Percentiles rank a stretch among this genome's conserved stretches.
These are phyloP conservation scores for Napeogenes sylphis DNA, from an alignment of 2,888 invertebrate genomes.

Conservation along the genomic window DNA sequence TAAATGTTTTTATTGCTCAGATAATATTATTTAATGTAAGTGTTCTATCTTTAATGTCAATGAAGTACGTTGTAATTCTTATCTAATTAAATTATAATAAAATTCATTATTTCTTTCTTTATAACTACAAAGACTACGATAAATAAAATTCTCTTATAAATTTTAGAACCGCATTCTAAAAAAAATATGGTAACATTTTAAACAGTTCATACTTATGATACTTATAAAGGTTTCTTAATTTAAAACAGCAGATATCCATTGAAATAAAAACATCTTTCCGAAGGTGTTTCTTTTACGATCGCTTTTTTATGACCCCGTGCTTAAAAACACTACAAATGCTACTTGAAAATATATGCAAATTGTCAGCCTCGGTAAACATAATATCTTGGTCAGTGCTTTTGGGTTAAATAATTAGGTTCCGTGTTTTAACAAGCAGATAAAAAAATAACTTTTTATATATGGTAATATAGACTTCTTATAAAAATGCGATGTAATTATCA, in stretches of 20 bases:
- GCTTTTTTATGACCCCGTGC: conserved; percentile 56
- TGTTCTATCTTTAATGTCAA: conserved; percentile 33
- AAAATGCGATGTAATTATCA: no score
- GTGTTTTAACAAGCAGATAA: neutral
- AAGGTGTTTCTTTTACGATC: conserved; percentile 69
- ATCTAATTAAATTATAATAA: conserved; percentile 56
- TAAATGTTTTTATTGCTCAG: conserved; percentile 27
- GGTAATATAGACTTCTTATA: no score
- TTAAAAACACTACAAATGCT: conserved; percentile 49
- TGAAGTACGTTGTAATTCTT: conserved; percentile 49
- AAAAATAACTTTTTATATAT: no score
- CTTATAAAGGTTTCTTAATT: conserved; percentile 16
- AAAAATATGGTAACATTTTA: conserved; percentile 10
- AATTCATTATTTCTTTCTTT: conserved; percentile 27
- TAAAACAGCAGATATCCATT: conserved; percentile 21
- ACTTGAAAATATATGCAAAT: conserved; percentile 69
- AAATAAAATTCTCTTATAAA: neutral
- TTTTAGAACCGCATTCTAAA: conserved; percentile 10
- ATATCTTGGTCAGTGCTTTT: conserved; percentile 15
- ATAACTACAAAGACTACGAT: neutral
- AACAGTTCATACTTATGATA: conserved; percentile 6
- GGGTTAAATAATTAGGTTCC: neutral
- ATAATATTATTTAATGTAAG: conserved; percentile 20
- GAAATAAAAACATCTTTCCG: conserved; percentile 29
- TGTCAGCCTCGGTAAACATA: conserved; percentile 43